A percentile compares a stretch with the other conserved stretches of the same genome.
phyloP scores from a whole-genome alignment of 2,888 invertebrate genomes.

The Quadroppia sp. region DNA sequence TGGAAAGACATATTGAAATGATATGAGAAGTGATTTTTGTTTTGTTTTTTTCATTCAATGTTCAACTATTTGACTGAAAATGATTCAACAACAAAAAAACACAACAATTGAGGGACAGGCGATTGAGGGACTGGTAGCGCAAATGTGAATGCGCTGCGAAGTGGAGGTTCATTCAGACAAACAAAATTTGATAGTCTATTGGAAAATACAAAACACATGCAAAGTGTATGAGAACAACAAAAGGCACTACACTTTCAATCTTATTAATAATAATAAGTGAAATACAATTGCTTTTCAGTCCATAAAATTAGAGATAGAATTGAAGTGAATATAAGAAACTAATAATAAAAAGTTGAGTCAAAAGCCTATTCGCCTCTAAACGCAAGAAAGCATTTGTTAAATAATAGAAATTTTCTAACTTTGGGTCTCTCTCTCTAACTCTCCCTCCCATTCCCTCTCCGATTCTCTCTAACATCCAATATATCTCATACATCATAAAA shows the following conservation, averaged over 20 bases:
- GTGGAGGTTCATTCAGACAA: neutral
- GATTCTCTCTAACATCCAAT: constrained; percentile 19
- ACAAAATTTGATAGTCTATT: neutral
- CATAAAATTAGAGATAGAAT: neutral
- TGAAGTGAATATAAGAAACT: neutral
- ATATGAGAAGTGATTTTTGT: neutral
- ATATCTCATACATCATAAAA: constrained; percentile 36
- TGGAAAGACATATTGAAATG: no score
- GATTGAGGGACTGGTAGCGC: no score
- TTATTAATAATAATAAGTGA: constrained; percentile 12
- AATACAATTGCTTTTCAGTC: constrained; percentile 4
- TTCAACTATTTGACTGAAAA: neutral
- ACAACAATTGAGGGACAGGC: neutral
- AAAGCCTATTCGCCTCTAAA: neutral
- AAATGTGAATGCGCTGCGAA: neutral
- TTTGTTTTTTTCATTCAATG: neutral
- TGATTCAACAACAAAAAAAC: neutral
- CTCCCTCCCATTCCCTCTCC: neutral
- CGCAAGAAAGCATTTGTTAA: constrained; percentile 31
- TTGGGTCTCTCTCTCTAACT: neutral
- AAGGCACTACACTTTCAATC: constrained; percentile 5
- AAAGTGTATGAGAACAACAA: neutral
- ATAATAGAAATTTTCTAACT: constrained; percentile 21
- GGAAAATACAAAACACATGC: neutral
- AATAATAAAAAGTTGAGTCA: neutral